These are phyloP conservation scores for Psylliodes chrysocephalus DNA, from an alignment of 2,888 invertebrate genomes.

Conservation along the genomic window DNA sequence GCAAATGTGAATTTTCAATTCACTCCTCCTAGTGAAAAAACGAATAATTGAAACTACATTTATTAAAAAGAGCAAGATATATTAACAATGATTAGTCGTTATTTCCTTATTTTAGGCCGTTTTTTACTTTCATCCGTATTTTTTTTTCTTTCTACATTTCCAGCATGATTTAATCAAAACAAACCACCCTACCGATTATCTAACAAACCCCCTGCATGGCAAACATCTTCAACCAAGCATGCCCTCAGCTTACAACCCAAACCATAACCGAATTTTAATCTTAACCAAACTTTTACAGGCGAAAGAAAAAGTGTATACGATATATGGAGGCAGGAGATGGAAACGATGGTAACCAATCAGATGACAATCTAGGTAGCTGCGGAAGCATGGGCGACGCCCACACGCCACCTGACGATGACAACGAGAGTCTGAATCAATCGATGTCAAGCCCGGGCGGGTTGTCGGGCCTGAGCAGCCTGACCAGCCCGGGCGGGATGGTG, in stretches of 20 bases:
- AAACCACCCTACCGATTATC: background rate
- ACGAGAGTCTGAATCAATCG: slow-evolving; percentile 69
- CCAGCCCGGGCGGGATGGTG: slow-evolving; percentile 74
- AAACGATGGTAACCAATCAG: slow-evolving; percentile 72
- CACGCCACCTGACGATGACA: slow-evolving; percentile 75
- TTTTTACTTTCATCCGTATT: background rate
- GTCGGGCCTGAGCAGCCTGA: slow-evolving; percentile 75
- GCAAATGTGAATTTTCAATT: too few relatives aligned
- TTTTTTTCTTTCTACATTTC: background rate
- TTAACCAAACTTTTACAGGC: slow-evolving; percentile 69
- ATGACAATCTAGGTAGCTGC: slow-evolving; percentile 82
- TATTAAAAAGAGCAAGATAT: too few relatives aligned
- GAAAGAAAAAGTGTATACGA: slow-evolving; percentile 97
- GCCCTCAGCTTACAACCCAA: background rate
- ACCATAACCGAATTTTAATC: slow-evolving; percentile 8
- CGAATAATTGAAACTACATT: too few relatives aligned
- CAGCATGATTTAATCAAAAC: slow-evolving; percentile 2
- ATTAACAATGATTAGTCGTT: too few relatives aligned
- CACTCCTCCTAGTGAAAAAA: too few relatives aligned
- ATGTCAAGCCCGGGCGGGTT: slow-evolving; percentile 72
- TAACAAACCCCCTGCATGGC: slow-evolving; percentile 12
- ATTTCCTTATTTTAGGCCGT: background rate
- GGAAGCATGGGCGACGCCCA: slow-evolving; percentile 80
- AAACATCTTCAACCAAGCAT: background rate
- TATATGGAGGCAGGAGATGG: slow-evolving; percentile 87